Conservation (phyloP, 2,888 invertebrate genomes). For the Ophion obscuratus region DNA sequence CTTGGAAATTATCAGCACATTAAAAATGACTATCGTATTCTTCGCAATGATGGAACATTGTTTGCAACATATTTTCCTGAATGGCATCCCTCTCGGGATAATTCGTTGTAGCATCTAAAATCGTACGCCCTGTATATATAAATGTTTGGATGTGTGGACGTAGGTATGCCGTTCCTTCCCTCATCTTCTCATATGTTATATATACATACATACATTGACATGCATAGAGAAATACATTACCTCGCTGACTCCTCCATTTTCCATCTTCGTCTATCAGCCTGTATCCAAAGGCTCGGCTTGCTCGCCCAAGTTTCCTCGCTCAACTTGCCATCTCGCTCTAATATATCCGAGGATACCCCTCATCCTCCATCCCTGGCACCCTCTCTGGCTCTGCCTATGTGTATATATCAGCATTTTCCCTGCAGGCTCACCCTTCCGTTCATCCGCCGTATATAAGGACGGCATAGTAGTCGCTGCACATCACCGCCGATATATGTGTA, state of each 20-base stretch:
- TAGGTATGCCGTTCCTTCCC: not conserved
- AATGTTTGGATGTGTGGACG: not conserved
- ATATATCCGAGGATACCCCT: slow-evolving; percentile 48
- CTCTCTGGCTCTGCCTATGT: slow-evolving; percentile 41
- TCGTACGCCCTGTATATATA: not conserved
- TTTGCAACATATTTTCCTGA: not conserved
- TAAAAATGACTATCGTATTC: too few species aligned
- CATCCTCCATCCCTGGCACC: not conserved
- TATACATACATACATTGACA: not conserved
- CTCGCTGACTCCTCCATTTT: slow-evolving; percentile 41
- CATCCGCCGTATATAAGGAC: slow-evolving; percentile 44
- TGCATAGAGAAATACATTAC: slow-evolving; percentile 8
- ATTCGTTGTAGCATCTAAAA: not conserved
- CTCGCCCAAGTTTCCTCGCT: slow-evolving; percentile 41
- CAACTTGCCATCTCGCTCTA: slow-evolving; percentile 46
- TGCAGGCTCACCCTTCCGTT: slow-evolving; percentile 47
- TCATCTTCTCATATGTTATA: not conserved
- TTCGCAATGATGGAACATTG: too few species aligned
- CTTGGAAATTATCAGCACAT: too few species aligned
- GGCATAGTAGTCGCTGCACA: slow-evolving; percentile 35
- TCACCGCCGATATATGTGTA: slow-evolving; percentile 25
- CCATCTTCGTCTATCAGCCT: slow-evolving; percentile 56
- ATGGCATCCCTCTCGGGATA: not conserved
- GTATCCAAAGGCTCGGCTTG: slow-evolving; percentile 42
- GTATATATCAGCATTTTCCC: slow-evolving; percentile 3